phyloP scores from a whole-genome alignment of 2,113 vertebrate species.

The Pardalotus punctatus region DNA sequence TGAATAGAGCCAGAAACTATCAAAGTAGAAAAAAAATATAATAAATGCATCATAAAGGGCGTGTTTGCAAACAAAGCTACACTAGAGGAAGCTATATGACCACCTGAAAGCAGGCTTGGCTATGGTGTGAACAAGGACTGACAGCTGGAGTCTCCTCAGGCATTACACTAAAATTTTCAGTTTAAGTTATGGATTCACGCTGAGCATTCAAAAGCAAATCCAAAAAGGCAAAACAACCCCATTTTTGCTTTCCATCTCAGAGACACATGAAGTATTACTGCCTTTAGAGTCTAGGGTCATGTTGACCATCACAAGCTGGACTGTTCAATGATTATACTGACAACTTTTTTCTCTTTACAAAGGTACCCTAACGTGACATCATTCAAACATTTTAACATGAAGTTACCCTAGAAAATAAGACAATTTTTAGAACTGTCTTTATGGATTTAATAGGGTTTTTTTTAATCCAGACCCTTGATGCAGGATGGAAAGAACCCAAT shows the following conservation, averaged over 20 bases:
- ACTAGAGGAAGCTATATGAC: neutral
- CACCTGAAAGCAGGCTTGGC: neutral
- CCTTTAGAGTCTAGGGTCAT: neutral
- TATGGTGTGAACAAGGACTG: neutral
- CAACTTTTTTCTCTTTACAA: neutral
- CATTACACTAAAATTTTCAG: neutral
- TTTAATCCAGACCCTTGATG: neutral
- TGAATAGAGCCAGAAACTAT: neutral
- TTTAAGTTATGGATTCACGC: neutral
- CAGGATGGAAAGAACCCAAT: neutral
- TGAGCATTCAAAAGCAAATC: neutral
- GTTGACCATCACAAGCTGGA: neutral
- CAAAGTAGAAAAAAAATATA: neutral
- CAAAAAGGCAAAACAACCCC: neutral
- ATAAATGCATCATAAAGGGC: neutral
- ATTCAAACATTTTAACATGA: neutral
- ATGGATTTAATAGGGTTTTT: neutral
- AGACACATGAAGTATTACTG: rapidly evolving
- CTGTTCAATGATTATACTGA: rapidly evolving
- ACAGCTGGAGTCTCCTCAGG: neutral
- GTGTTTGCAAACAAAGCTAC: neutral
- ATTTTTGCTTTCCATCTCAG: no score
- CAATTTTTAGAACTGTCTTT: neutral
- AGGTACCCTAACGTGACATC: neutral
- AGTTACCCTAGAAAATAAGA: neutral